Base-by-base conservation (phyloP, 2,113 vertebrate species). In the Elanus axillaris region DNA sequence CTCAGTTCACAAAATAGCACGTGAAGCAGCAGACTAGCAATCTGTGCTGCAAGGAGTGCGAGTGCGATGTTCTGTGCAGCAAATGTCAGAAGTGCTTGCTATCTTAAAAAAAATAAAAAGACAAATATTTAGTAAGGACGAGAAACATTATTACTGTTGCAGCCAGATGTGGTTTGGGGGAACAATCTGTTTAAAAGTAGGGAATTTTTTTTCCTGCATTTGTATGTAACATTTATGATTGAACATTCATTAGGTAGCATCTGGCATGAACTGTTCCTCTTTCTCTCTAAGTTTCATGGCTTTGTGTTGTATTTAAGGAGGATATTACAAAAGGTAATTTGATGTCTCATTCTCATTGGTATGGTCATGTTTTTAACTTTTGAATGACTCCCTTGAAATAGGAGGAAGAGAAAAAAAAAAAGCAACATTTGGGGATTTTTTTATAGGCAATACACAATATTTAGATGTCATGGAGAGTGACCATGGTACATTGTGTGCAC, bases 1-100 rank as follows among this genome's bases (percentile, higher is more conserved):
- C 91, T 96, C 74, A 16, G 67, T 47, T 92, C 81, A 94, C 93
- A 93, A 76, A 96, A 82, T 93, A 89, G 77, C 81, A 36, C 83
- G 63, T 88, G 76, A 89, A 94, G 74, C 81, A 92, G 84, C 78
- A 93, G 81, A 50, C 40, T 36, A 43, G 68, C 85, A 94, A 79
- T 93, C 94, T 85, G 89, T 79, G 91, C 91, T 85, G 81, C 89
- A 74, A 86, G 85, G 66, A 95, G 62, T 4, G 19, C 25, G 62
- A 55, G 48, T 22, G 59, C 20, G 5, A 68, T 21, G 20, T 87
- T 90, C 66, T 79, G 60, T 62, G 71, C 47, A 73, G 78, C 73
- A 55, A 90, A 76, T 66, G 74, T 66, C 76, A 93, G 34, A 72
- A 76, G 40, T 52, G n/a, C 83, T 85, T 75, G 12, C 66, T 79